Evolutionary conservation across 2,797 vertebrate species (phyloP).

Genomic region (Loriculus beryllinus): DNA sequence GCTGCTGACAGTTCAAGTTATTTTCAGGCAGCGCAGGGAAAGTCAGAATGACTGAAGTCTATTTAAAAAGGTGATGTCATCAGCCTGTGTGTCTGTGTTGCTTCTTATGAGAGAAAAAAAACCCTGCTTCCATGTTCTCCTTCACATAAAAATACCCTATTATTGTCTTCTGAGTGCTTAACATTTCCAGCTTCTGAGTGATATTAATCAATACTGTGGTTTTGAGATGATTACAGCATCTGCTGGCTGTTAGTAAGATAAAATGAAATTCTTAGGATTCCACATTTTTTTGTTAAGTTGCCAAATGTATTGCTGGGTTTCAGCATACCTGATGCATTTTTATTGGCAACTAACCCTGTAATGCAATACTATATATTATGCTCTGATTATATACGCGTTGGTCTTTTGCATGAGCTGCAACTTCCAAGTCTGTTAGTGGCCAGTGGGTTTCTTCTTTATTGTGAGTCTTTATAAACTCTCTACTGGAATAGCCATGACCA

Average conservation of each 20-base stretch:
- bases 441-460: not conserved
- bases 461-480: not conserved
- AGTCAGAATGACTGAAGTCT: not conserved
- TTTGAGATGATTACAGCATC: conserved; percentile 5
- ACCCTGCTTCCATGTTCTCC: not conserved
- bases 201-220: not conserved
- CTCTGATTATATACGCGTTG: fast-evolving
- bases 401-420: not conserved
- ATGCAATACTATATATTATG: not conserved
- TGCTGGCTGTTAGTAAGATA: conserved; percentile 14
- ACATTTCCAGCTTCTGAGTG: not conserved
- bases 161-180: not conserved
- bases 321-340: not conserved
- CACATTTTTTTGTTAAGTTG: not conserved
- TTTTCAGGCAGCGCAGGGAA: not conserved
- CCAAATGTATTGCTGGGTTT: not conserved
- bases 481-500: not conserved
- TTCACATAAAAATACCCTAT: not conserved
- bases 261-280: conserved; percentile 33
- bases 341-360: not conserved
- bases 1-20: not conserved
- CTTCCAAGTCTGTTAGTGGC: not conserved
- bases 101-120: not conserved
- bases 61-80: not conserved
- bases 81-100: not conserved